A percentile compares a stretch with the other conserved stretches of the same genome.
Evolutionary conservation across 2,797 vertebrate genomes (phyloP).

Genomic region (Sciurus vulgaris): DNA sequence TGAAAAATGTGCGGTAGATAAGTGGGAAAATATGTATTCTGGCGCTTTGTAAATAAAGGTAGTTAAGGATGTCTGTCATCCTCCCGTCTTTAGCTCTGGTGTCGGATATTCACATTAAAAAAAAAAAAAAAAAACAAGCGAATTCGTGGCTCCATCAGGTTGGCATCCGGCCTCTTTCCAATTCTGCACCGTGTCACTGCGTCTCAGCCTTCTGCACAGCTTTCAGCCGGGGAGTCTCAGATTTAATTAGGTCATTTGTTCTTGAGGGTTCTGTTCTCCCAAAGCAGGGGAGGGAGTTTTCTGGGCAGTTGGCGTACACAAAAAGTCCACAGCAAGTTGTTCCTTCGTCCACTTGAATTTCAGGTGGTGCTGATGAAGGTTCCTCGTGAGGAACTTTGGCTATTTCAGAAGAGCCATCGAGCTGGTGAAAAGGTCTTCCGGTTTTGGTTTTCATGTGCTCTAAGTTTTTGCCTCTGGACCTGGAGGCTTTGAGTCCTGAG

Average conservation of each 20-base stretch:
- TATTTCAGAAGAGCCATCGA: not conserved
- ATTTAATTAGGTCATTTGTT: conserved; percentile 73
- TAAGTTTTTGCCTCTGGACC: not conserved
- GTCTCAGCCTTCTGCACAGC: not conserved
- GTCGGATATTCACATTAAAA: not conserved
- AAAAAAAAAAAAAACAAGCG: not conserved
- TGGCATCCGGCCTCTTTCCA: not conserved
- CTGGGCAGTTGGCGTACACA: conserved; percentile 48
- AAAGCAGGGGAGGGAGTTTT: conserved; percentile 60
- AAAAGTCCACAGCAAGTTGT: conserved; percentile 32
- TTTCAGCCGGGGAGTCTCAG: conserved; percentile 45
- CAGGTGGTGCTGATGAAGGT: conserved; percentile 31
- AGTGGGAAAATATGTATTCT: not conserved
- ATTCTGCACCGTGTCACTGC: not conserved
- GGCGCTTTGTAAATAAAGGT: conserved; percentile 50
- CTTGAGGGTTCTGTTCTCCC: conserved; percentile 58
- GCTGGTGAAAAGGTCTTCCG: not conserved
- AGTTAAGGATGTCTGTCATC: not conserved
- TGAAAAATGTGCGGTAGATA: conserved; percentile 29
- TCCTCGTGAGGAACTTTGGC: conserved; percentile 18
- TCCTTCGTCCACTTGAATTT: not conserved
- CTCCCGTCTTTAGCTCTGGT: not conserved
- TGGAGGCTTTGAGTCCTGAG: conserved; percentile 10
- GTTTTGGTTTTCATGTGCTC: not conserved
- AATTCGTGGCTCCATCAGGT: not conserved